Conservation (phyloP, 2,113 vertebrate genomes). For the Microtus montanus region DNA sequence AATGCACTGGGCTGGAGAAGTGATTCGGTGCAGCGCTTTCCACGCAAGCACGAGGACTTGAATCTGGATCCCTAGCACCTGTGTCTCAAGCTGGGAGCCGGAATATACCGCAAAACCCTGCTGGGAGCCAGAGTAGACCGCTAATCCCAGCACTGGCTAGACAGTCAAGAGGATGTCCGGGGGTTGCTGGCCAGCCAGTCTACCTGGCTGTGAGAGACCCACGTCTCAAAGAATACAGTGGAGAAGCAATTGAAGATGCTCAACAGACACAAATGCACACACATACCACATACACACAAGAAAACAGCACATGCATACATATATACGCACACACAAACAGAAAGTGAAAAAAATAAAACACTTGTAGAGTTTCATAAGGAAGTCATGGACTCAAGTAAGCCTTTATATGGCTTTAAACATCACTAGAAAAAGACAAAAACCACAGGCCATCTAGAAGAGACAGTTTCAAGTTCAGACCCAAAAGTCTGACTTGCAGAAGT, state of each 20-base stretch:
- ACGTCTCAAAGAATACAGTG: background rate
- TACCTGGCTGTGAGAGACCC: background rate
- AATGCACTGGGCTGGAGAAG: constrained; percentile 2
- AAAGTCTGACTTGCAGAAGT: background rate
- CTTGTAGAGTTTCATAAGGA: constrained; percentile 42
- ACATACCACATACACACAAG: background rate
- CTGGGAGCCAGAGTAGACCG: too few relatives aligned
- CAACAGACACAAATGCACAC: background rate
- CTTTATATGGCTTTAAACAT: constrained; percentile 58
- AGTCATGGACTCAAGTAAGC: constrained; percentile 54
- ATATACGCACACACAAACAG: background rate
- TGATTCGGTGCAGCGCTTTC: background rate
- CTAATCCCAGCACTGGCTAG: background rate
- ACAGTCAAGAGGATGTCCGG: background rate
- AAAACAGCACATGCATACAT: background rate
- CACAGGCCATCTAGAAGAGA: constrained; percentile 40
- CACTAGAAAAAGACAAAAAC: constrained; percentile 70
- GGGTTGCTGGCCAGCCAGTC: background rate
- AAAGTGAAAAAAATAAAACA: background rate
- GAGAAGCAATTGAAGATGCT: background rate
- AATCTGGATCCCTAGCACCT: background rate
- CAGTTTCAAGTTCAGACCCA: constrained; percentile 55
- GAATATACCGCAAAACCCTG: background rate
- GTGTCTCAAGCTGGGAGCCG: background rate
- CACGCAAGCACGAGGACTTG: background rate